Base-by-base conservation (phyloP, 2,888 invertebrate genomes). In the Hedychridium roseum region DNA sequence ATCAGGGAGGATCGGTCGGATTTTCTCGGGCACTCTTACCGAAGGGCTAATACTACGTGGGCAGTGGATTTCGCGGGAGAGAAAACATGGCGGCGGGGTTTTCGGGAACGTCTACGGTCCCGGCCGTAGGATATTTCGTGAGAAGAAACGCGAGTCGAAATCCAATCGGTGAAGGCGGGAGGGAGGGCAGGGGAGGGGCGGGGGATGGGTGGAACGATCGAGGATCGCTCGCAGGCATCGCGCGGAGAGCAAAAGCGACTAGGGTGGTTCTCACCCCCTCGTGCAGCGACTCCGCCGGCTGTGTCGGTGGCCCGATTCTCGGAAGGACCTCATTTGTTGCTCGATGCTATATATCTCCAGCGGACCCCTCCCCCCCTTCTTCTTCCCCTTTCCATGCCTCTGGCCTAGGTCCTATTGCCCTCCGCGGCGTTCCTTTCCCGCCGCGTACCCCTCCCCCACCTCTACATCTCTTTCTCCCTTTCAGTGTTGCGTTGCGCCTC, bases 291-390 rank as follows among this genome's bases (percentile, higher is more conserved):
- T 63, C 60, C 60, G 59, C 65, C 67, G 65, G 62, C 74, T 73
- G 75, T 76, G 76, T 78, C 77, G 78, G 78, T 78, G 78, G 78
- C 73, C 78, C 72, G 76, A 71, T 78, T 78, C 78, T 78, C 70
- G 71, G 78, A 78, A 78, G 78, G 78, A 78, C 69, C 78, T 78
- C 76, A 76, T 78, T 78, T 75, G 78, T 78, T 77, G 75, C 72
- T 72, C 70, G 56, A 66, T 71, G 77, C 76, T 76, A 78, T 78
- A 78, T 76, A 77, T 78, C 75, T 64, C 60, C 55, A 65, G 70
- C 66, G 54, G 50, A 45, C 50, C 44, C 54, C 43, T 9, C 14
- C 35, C 43, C 12, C 16, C 41, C 47, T 42, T 39, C n/a, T 44
- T 44, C 30, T 47, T 27, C 9, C 9, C 23, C 23, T 23, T 9